phyloP scores from a whole-genome alignment of 2,113 vertebrate species.

The Osmerus eperlanus region DNA sequence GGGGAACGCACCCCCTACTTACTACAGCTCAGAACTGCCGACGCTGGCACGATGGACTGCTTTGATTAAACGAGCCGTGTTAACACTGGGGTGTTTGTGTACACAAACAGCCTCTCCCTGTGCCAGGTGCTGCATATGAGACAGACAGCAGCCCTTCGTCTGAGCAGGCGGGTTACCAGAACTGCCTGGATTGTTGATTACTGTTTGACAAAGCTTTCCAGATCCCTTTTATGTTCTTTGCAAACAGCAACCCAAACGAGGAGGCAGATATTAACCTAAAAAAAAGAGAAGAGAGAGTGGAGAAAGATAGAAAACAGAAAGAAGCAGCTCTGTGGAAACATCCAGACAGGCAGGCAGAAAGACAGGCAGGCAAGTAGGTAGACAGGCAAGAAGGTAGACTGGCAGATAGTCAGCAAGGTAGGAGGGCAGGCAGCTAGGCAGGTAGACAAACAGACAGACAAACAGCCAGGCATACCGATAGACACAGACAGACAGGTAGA shows the following conservation, averaged over 20 bases:
- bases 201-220: neutral
- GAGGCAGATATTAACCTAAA: too few relatives aligned
- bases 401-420: neutral
- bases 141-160: neutral
- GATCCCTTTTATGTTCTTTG: neutral
- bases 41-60: slow-evolving; percentile 12
- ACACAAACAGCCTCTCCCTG: neutral
- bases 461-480: neutral
- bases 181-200: neutral
- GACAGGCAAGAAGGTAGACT: too few relatives aligned
- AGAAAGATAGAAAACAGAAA: too few relatives aligned
- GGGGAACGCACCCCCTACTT: neutral
- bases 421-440: neutral
- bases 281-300: too few relatives aligned
- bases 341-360: neutral
- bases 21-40: slow-evolving; percentile 12
- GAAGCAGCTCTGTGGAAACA: neutral
- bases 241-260: too few relatives aligned
- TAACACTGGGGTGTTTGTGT: neutral
- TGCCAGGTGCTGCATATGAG: neutral
- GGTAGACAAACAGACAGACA: neutral
- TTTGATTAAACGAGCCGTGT: slow-evolving; percentile 1
- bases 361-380: neutral
- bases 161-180: neutral
- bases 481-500: neutral